Conservation (phyloP, 2,888 invertebrate genomes). For the Hyposoter dolosus region DNA sequence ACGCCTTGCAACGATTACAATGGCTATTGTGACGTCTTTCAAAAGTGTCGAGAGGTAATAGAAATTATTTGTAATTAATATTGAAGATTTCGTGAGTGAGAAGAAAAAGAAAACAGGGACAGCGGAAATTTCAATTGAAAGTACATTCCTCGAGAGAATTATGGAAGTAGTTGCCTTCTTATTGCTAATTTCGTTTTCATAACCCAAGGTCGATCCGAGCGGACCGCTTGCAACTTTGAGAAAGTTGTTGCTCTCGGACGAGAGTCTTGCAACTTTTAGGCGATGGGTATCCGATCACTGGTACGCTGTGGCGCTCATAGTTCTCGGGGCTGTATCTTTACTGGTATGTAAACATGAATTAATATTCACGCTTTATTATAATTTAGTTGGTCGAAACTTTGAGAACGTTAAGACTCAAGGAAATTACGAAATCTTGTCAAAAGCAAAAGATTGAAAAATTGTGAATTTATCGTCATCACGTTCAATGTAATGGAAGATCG, state of each 20-base stretch:
- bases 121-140: neutral
- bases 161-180: slow-evolving; percentile 21
- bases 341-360: slow-evolving; percentile 88
- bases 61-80: neutral
- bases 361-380: neutral
- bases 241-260: slow-evolving; percentile 94
- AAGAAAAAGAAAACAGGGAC: neutral
- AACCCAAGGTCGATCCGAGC: slow-evolving; percentile 92
- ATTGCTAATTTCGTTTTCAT: slow-evolving; percentile 5
- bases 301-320: slow-evolving; percentile 94
- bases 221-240: slow-evolving; percentile 96
- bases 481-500: neutral
- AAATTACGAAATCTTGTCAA: neutral
- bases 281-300: slow-evolving; percentile 95
- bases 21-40: slow-evolving; percentile 91
- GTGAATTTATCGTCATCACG: neutral
- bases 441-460: neutral
- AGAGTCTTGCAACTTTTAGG: slow-evolving; percentile 95
- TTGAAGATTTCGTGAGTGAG: neutral
- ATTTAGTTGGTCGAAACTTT: neutral
- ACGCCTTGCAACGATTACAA: slow-evolving; percentile 97
- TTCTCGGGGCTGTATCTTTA: slow-evolving; percentile 90
- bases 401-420: neutral
- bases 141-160: neutral
- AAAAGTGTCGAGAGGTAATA: slow-evolving; percentile 91